phyloP scores from a whole-genome alignment of 1,140 invertebrate species.

The Drosophila baimaii region DNA sequence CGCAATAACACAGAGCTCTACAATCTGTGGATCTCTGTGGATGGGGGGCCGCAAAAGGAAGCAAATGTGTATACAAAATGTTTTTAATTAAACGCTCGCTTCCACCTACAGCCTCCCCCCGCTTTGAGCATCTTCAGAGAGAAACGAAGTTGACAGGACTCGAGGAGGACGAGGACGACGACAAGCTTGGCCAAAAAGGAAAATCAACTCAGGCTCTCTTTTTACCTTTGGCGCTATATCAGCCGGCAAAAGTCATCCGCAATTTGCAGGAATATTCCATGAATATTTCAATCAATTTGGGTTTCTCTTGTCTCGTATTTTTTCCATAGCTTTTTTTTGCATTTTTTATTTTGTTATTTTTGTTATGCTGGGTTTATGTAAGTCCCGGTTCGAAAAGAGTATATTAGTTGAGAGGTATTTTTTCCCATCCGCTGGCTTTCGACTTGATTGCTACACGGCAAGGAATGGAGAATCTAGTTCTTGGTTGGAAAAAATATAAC shows the following conservation, averaged over 20 bases:
- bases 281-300: conserved; percentile 54
- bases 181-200: conserved; percentile 11
- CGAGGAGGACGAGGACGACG: neutral
- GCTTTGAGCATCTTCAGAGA: conserved; percentile 20
- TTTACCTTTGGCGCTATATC: conserved; percentile 9
- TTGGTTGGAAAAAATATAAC: too few species aligned
- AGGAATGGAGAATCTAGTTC: neutral
- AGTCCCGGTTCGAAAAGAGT: conserved; percentile 14
- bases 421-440: conserved; percentile 13
- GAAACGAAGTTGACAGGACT: conserved; percentile 42
- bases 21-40: conserved; percentile 39
- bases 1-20: conserved; percentile 65
- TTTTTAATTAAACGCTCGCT: conserved; percentile 81
- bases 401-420: conserved; percentile 36
- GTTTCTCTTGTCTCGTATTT: conserved; percentile 12
- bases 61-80: conserved; percentile 82
- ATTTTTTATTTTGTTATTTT: neutral
- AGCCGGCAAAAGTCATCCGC: conserved; percentile 35
- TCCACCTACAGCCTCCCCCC: conserved; percentile 14
- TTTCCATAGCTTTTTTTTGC: neutral
- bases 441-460: conserved; percentile 18
- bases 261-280: conserved; percentile 41
- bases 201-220: conserved; percentile 11
- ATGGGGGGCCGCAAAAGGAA: conserved; percentile 51
- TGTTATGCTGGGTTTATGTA: conserved; percentile 15